Evolutionary conservation across 35 echinoderm and acorn worm species (phyloP), one percentile per base, ranked within the genome.

Genomic region (Heliocidaris erythrogramma): DNA sequence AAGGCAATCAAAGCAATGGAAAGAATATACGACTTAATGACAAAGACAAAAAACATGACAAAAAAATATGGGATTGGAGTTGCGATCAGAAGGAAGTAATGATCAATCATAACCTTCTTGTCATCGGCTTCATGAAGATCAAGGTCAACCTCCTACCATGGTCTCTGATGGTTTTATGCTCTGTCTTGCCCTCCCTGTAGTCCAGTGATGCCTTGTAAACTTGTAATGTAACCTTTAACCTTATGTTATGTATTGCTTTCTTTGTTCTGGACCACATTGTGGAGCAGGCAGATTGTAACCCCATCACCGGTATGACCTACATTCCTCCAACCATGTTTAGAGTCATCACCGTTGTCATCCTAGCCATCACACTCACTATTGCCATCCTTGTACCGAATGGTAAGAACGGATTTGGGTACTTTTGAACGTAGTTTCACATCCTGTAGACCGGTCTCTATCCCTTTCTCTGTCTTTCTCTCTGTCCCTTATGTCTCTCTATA

Each of bases 311-410:
- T 48, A 87, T 93, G 42, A 97, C 95, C 10, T 96, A 95, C 94
- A 99, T 99, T 85, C 97, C 98, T 30, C 98, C 95, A 0, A 78
- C 85, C n/a, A 97, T 94, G 94, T 97, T 97, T 30, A 96, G 96
- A 30, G n/a, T 96, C 65, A 99, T 99, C 61, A 99, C 98, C 14
- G 90, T 96, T 1, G 61, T 95, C 16, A 97, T 99, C 59, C 91
- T 99, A 7, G 14, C 89, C 52, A 86, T 95, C 65, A 97, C 98
- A 85, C 96, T 99, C 0, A 47, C 93, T 21, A 35, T 99, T 13
- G 98, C 96, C 21, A 97, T 99, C 32, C 94, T 95, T 16, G 96
- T 99, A 93, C 97, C 97, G 86, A 99, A 99, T 94, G 98, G 98
- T 99, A 95, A 99, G 95, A 35, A 17, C 27, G 30, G 35, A 42